Percentiles rank a stretch among this genome's conserved stretches.
Conservation (phyloP, 2,888 invertebrate species). For the Clitarchus hookeri region DNA sequence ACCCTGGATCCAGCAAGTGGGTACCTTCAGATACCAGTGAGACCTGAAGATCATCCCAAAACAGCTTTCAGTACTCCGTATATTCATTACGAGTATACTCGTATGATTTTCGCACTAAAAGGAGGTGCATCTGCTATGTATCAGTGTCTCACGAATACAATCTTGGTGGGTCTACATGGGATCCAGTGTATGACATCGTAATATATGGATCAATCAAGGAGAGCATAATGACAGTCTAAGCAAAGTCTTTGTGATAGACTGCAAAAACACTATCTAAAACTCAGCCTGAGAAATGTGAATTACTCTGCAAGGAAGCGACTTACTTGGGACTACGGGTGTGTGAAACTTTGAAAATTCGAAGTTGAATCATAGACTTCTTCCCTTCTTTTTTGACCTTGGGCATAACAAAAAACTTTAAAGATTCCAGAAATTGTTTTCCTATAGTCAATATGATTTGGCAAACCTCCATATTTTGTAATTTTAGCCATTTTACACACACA, state of each 20-base stretch:
- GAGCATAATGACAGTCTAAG: constrained; percentile 23
- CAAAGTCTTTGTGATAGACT: constrained; percentile 32
- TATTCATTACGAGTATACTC: constrained; percentile 16
- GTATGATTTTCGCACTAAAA: constrained; percentile 16
- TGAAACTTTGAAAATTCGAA: too few relatives aligned
- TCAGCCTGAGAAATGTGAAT: constrained; percentile 38
- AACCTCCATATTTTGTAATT: too few relatives aligned
- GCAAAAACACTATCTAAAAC: background rate
- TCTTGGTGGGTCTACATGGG: background rate
- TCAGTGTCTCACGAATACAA: constrained; percentile 21
- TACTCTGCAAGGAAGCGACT: constrained; percentile 27
- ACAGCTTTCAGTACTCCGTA: constrained; percentile 20
- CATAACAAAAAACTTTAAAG: too few relatives aligned
- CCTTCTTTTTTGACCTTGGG: too few relatives aligned
- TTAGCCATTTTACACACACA: too few relatives aligned
- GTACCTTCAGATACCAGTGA: constrained; percentile 16
- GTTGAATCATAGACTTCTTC: too few relatives aligned
- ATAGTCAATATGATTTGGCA: too few relatives aligned
- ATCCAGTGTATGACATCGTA: constrained; percentile 40
- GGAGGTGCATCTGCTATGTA: constrained; percentile 12
- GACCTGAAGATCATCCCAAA: constrained; percentile 11
- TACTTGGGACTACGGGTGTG: constrained; percentile 28
- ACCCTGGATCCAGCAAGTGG: constrained; percentile 28
- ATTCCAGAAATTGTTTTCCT: too few relatives aligned
- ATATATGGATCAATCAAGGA: background rate